Percentiles rank a stretch among this genome's conserved stretches.
These are phyloP conservation scores for Enteromius trimaculatus DNA, from an alignment of 2,797 vertebrate genomes.

Conservation along the genomic window DNA sequence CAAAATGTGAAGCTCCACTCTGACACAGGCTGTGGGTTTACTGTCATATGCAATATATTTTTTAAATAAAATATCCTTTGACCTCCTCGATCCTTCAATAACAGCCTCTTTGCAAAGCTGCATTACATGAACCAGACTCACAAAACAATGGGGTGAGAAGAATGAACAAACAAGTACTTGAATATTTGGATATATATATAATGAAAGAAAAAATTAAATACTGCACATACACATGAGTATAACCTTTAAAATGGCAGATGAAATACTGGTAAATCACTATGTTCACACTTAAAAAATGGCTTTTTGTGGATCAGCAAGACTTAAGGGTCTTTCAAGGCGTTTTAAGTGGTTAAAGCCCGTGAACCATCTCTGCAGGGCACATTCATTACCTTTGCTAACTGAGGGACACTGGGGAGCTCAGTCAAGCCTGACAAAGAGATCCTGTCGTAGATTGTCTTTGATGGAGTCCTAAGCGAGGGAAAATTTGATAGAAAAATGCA, in stretches of 20 bases:
- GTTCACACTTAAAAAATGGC: neutral
- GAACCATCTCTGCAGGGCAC: neutral
- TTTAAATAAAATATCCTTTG: slow-evolving; percentile 5
- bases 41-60: neutral
- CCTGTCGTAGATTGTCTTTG: slow-evolving; percentile 86
- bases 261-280: neutral
- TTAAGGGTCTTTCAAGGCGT: neutral
- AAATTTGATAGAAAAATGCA: slow-evolving; percentile 41
- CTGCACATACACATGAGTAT: neutral
- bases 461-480: slow-evolving; percentile 79
- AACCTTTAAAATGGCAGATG: neutral
- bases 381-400: slow-evolving; percentile 87
- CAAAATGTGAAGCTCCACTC: neutral
- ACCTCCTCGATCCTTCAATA: neutral
- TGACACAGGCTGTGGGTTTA: neutral
- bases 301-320: neutral
- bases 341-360: neutral
- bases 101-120: neutral
- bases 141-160: neutral
- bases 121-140: neutral
- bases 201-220: neutral
- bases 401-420: slow-evolving; percentile 90
- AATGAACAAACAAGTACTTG: neutral
- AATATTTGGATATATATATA: neutral
- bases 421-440: slow-evolving; percentile 87